phyloP scores from a whole-genome alignment of 1,140 invertebrate genomes.

The Bombus pyrosoma region DNA sequence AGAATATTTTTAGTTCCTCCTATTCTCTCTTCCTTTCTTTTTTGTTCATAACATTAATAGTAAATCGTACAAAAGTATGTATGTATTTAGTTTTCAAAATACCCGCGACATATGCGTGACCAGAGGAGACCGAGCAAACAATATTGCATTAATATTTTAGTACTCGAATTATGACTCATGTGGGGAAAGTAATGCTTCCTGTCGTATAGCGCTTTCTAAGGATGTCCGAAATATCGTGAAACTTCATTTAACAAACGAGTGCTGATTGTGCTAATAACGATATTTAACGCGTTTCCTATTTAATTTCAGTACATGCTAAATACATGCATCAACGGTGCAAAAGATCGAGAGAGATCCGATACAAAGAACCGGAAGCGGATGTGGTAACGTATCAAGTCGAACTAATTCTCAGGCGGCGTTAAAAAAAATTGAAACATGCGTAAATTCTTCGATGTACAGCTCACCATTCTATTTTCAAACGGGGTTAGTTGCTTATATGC shows the following conservation, averaged over 20 bases:
- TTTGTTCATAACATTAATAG: background rate
- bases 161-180: slow-evolving; percentile 35
- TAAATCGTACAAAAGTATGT: background rate
- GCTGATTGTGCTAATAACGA: background rate
- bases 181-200: slow-evolving; percentile 22
- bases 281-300: background rate
- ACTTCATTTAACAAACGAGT: background rate
- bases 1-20: background rate
- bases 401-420: slow-evolving; percentile 10
- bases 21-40: background rate
- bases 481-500: background rate
- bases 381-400: slow-evolving; percentile 20
- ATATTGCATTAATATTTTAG: slow-evolving; percentile 39
- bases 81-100: background rate
- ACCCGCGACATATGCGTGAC: background rate
- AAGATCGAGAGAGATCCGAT: slow-evolving; percentile 8
- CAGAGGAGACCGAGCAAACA: background rate
- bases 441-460: slow-evolving; percentile 31
- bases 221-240: background rate
- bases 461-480: slow-evolving; percentile 37
- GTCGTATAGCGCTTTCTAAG: background rate
- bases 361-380: slow-evolving; percentile 44
- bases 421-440: slow-evolving; percentile 19
- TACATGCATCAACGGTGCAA: background rate
- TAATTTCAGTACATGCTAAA: background rate